Percentiles rank a stretch among this genome's conserved stretches.
Conservation (phyloP, 2,113 vertebrate genomes). For the Anas platyrhynchos region DNA sequence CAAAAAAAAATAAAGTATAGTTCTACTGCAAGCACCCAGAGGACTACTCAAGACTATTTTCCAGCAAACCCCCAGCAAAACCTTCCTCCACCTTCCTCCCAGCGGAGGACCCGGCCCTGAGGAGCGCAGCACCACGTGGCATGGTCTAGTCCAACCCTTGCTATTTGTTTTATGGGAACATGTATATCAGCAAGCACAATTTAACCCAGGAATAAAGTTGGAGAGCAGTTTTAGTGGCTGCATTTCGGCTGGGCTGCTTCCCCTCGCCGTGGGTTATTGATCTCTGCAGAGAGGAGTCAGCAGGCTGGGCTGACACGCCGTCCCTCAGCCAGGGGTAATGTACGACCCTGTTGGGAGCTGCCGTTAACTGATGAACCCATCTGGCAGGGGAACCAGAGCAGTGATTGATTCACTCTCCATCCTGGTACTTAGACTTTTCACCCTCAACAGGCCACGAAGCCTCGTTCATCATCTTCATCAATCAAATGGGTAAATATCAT, state of each 20-base stretch:
- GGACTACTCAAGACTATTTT: neutral
- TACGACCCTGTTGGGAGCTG: slow-evolving; percentile 54
- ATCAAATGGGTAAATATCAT: slow-evolving; percentile 76
- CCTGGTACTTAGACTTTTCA: slow-evolving; percentile 69
- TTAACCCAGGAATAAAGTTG: neutral
- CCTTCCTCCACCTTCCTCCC: neutral
- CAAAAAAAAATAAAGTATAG: neutral
- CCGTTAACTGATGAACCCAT: slow-evolving; percentile 77
- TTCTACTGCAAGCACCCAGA: neutral
- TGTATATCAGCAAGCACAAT: neutral
- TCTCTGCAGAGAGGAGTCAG: slow-evolving; percentile 53
- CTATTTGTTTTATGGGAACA: rapidly evolving
- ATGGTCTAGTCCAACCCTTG: rapidly evolving
- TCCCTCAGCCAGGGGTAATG: slow-evolving; percentile 71
- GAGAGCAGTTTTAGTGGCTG: neutral
- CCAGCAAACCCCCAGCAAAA: neutral
- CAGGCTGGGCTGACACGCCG: slow-evolving; percentile 21
- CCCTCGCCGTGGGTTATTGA: slow-evolving; percentile 57
- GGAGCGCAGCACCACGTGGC: rapidly evolving
- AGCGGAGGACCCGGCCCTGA: neutral
- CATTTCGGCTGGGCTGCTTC: neutral
- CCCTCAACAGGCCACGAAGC: slow-evolving; percentile 59
- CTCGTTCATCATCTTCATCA: slow-evolving; percentile 68
- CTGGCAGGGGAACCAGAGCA: slow-evolving; percentile 37
- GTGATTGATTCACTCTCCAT: slow-evolving; percentile 77